Evolutionary conservation across 1,140 invertebrate genomes (phyloP), one percentile per base, ranked within the genome.

Genomic region (Orchesella cincta): DNA sequence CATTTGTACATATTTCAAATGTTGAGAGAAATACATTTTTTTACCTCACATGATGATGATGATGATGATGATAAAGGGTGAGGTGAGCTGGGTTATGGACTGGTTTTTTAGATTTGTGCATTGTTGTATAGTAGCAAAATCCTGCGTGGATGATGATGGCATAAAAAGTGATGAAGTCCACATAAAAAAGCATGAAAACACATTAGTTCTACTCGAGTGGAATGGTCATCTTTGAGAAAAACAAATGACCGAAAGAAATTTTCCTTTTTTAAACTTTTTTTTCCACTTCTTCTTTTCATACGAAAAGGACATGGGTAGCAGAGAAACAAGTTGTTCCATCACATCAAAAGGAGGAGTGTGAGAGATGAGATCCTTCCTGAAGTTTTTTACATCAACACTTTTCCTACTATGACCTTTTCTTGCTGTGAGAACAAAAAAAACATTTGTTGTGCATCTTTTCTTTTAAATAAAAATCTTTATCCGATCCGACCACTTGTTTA

Each of bases 351-450:
- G n/a, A n/a, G n/a, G n/a, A n/a, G n/a, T n/a, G n/a, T n/a, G n/a
- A n/a, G 31, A 67, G 62, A 33, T n/a, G 31, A 57, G 23, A 57
- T 8, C 12, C 3, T 14, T 57, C 54, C 23, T 57, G 8, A 57
- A 57, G 23, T 16, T 29, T 67, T 67, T 33, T 31, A 67, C 62
- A 29, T 67, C 62, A 67, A 5, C 31, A 67, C 62, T 67, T 67
- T 67, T 67, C 26, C 33, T 8, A 67, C n/a, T n/a, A 33, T 67
- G 62, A 67, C 62, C 62, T 67, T 67, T 67, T 67, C 62, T 67
- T 67, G 23, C 23, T 29, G 31, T 67, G 62, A 67, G 62, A 67
- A 67, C 62, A 67, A 12, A 67, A 67, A 67, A 33, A 67, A 31
- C n/a, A n/a, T n/a, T n/a, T n/a, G n/a, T n/a, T n/a, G n/a, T n/a